Evolutionary conservation across 1,140 invertebrate species (phyloP).

Genomic region (Antheraea pernyi): DNA sequence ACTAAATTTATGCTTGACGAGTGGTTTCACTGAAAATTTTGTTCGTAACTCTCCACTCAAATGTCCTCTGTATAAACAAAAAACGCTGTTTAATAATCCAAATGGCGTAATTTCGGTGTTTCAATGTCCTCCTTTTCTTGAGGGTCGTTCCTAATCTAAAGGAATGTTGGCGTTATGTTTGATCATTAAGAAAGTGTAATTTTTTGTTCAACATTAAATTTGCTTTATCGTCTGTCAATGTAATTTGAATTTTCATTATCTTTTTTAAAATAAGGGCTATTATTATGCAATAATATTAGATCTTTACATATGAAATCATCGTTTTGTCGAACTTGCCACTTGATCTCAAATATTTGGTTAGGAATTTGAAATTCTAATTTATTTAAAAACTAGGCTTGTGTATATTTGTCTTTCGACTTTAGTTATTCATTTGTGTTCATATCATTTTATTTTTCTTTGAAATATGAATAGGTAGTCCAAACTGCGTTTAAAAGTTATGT

Average conservation of each 20-base stretch:
- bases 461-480: too few species aligned
- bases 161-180: not conserved
- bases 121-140: not conserved
- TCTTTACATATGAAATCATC: too few species aligned
- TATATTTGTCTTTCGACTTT: too few species aligned
- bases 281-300: not conserved
- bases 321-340: too few species aligned
- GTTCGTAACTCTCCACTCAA: not conserved
- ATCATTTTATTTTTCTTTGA: too few species aligned
- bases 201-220: not conserved
- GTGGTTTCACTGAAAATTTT: not conserved
- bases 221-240: not conserved
- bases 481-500: too few species aligned
- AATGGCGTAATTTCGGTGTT: slow-evolving; percentile 2
- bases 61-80: not conserved
- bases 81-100: not conserved
- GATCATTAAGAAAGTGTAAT: not conserved
- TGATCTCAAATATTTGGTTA: too few species aligned
- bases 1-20: not conserved
- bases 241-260: not conserved
- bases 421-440: too few species aligned
- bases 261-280: not conserved
- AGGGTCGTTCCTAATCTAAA: not conserved
- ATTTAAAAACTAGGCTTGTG: too few species aligned
- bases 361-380: too few species aligned